These are phyloP conservation scores for Thymelicus acteon DNA, from an alignment of 2,888 invertebrate species.

Conservation along the genomic window DNA sequence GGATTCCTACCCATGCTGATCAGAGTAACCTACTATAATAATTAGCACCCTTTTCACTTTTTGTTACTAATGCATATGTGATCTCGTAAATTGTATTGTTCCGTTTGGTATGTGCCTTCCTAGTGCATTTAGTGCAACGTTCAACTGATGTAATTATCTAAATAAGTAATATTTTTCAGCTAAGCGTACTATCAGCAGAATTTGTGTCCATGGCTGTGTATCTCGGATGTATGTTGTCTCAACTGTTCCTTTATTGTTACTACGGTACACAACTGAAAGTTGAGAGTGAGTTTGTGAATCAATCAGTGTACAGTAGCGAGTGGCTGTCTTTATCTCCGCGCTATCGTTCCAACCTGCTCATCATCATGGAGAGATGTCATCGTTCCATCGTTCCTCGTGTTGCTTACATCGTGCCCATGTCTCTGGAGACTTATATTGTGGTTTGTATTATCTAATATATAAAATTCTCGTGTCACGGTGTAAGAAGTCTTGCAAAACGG, in stretches of 20 bases:
- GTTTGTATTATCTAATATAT: slow-evolving; percentile 56
- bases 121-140: too few relatives aligned
- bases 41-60: too few relatives aligned
- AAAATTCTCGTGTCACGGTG: too few relatives aligned
- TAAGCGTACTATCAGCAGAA: slow-evolving; percentile 62
- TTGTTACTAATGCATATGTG: too few relatives aligned
- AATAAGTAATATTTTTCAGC: slow-evolving; percentile 53
- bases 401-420: slow-evolving; percentile 70
- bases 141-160: too few relatives aligned
- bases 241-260: slow-evolving; percentile 73
- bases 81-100: too few relatives aligned
- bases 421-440: slow-evolving; percentile 67
- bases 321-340: slow-evolving; percentile 63
- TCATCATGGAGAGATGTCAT: slow-evolving; percentile 62
- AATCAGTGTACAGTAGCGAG: slow-evolving; percentile 60
- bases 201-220: slow-evolving; percentile 66
- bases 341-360: slow-evolving; percentile 62
- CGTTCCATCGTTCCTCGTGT: slow-evolving; percentile 58
- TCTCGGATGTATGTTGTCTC: slow-evolving; percentile 66
- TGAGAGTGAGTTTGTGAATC: slow-evolving; percentile 68
- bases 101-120: too few relatives aligned
- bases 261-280: slow-evolving; percentile 67
- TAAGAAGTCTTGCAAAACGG: too few relatives aligned
- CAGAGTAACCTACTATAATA: too few relatives aligned
- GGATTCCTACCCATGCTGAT: too few relatives aligned